Evolutionary conservation across 2,888 invertebrate genomes (phyloP), one percentile per base, ranked within the genome.

Genomic region (Candidula unifasciata): DNA sequence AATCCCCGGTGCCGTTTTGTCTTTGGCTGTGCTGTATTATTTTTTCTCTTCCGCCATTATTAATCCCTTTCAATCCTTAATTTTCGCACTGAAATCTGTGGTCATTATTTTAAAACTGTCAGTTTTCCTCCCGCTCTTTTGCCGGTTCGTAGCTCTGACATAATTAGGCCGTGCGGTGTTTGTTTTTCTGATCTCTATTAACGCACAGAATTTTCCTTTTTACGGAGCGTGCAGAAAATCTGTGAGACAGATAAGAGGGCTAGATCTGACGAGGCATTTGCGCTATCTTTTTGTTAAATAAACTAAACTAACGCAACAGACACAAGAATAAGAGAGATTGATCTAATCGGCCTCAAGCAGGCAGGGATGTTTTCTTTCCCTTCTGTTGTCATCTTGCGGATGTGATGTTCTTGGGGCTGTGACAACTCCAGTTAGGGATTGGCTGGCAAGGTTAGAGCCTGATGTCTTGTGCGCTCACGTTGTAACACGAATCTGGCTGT

Each of bases 41-140:
- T 78, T 78, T 78, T 60, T 16, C n/a, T 76, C 24, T 21, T 60
- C 35, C 16, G 0, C 30, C 35, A 76, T 27, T 54, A 57, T 33
- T 78, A 78, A 78, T 78, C 78, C 78, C n/a, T n/a, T 78, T 27
- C 78, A 78, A 78, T 64, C 64, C 78, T 64, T 64, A 64, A 78
- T 78, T 60, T 78, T 78, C 78, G 60, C 78, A 78, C 60, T 64
- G 64, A 78, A 78, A 64, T 60, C 64, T 60, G 30, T 69, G 60
- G 64, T 35, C 37, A 78, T 78, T 78, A 78, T 78, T 78, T 64
- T 18, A 30, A 35, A 64, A 13, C 78, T 78, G 78, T 64, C 78
- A 78, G n/a, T 24, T 30, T 44, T 27, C 35, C 24, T 60, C 3
- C 30, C 8, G 35, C 13, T 24, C 18, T 64, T 35, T 78, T 6